These are phyloP conservation scores for Hirtodrosophila confusa DNA, from an alignment of 2,888 invertebrate species.

Conservation along the genomic window DNA sequence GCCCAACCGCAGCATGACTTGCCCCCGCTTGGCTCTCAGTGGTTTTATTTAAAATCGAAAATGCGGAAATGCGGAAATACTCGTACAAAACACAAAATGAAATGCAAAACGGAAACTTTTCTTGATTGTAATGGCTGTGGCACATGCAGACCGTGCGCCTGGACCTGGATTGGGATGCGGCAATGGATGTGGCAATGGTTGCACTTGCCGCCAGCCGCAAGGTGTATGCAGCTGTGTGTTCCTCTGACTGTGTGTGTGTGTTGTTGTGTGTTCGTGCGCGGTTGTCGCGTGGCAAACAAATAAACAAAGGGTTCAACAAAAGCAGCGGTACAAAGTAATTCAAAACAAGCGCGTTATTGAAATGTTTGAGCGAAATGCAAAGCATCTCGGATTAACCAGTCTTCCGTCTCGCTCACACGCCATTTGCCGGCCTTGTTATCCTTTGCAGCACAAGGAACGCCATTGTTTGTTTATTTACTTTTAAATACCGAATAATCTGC, in stretches of 20 bases:
- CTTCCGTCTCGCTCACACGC: slow-evolving; percentile 1
- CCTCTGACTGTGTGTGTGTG: slow-evolving; percentile 12
- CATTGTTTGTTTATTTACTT: slow-evolving; percentile 55
- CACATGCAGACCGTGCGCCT: slow-evolving; percentile 28
- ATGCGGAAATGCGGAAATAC: slow-evolving; percentile 40
- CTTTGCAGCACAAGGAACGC: slow-evolving; percentile 20
- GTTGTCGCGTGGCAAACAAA: slow-evolving; percentile 59
- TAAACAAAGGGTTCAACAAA: slow-evolving; percentile 77
- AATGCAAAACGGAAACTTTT: slow-evolving; percentile 53
- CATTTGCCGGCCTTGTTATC: slow-evolving; percentile 40
- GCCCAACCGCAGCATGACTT: slow-evolving; percentile 53
- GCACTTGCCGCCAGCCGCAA: slow-evolving; percentile 74
- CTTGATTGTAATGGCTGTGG: slow-evolving; percentile 54
- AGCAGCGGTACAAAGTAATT: slow-evolving; percentile 76
- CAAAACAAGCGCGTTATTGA: slow-evolving; percentile 65
- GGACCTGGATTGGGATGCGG: slow-evolving; percentile 12
- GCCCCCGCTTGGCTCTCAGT: slow-evolving; percentile 44
- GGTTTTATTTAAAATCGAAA: slow-evolving; percentile 81
- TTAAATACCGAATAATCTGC: slow-evolving; percentile 56
- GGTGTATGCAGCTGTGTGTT: slow-evolving; percentile 53
- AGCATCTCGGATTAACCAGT: slow-evolving; percentile 36
- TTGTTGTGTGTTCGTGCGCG: slow-evolving; percentile 16
- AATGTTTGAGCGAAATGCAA: slow-evolving; percentile 52
- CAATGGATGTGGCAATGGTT: slow-evolving; percentile 32
- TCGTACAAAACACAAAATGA: slow-evolving; percentile 50